Base-by-base conservation (phyloP, 2,888 invertebrate genomes). In the Caenorhabditis doughertyi region DNA sequence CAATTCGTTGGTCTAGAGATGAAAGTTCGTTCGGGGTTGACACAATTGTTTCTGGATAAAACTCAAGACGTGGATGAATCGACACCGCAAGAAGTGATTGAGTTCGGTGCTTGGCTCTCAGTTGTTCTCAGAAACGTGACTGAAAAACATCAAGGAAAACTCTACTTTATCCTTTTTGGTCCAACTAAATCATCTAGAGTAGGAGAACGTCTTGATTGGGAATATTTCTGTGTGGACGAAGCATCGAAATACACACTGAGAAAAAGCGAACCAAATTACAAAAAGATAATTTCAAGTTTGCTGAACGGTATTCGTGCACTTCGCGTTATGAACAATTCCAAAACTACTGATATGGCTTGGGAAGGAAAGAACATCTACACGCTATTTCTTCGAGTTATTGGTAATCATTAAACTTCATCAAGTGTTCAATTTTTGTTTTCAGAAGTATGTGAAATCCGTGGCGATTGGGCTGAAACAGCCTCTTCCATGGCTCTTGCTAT, bases 271-370 rank as follows among this genome's bases (percentile, higher is more conserved):
- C 18, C 51, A 8, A 76, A 68, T 21, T 68, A 51, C 47, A 77
- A 68, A 16, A 68, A 62, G 42, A 44, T 62, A 0, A 18, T 82
- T 13, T 53, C 39, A 8, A 60, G 72, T 3, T 27, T 82, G 23
- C 51, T 82, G 23, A 82, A 77, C 60, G 82, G 82, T 25, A 23
- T 82, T n/a, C 60, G 77, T 3, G 82, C 82, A 7, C 72, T 82
- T 9, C 72, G 73, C 0, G 49, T 82, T 11, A 82, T 82, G 82
- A 77, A 68, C 56, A 68, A 71, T 13, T 35, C 82, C 0, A 67
- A 64, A 23, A 35, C 25, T 21, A 47, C 64, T 0, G 82, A 77
- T n/a, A 53, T 62, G 35, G 23, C 62, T 5, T 82, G 82, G 82
- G 39, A 25, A 5, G 77, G 60, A 0, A 53, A 29, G 29, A 73